These are phyloP conservation scores for Microctenopoma steveboyesi DNA, from an alignment of 2,797 vertebrate species.

Conservation along the genomic window DNA sequence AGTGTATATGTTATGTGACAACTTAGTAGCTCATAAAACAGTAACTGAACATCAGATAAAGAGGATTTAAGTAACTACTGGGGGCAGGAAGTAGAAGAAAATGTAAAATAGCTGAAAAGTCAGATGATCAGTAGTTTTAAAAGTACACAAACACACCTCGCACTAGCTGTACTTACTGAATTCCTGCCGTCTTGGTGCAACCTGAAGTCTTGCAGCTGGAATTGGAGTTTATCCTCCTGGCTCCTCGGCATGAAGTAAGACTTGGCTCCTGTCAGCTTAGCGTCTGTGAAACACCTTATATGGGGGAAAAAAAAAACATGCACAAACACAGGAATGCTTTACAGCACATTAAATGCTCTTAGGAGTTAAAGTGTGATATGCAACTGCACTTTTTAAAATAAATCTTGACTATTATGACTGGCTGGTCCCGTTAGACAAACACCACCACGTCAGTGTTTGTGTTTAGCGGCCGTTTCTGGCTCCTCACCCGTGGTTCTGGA, in stretches of 20 bases:
- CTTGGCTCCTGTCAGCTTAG: conserved; percentile 68
- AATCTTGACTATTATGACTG: conserved; percentile 19
- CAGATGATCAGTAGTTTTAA: conserved; percentile 3
- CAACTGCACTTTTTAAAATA: neutral
- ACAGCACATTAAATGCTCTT: neutral
- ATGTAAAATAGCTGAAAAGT: neutral
- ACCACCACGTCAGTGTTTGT: neutral
- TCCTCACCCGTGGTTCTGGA: conserved; percentile 73
- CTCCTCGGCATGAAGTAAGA: conserved; percentile 75
- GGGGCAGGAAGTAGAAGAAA: neutral
- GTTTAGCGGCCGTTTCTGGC: too few species aligned
- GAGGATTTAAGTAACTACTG: neutral
- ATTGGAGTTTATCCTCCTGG: conserved; percentile 71
- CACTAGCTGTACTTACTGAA: conserved; percentile 56
- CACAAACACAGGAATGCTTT: neutral
- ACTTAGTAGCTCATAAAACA: conserved; percentile 6
- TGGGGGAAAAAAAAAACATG: conserved; percentile 8
- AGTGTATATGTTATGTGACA: conserved; percentile 2
- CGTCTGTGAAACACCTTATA: conserved; percentile 76
- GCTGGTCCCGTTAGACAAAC: conserved; percentile 1
- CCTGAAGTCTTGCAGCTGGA: conserved; percentile 75
- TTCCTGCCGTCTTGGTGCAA: conserved; percentile 57
- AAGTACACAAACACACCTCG: neutral
- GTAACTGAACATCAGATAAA: neutral
- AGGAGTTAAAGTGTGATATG: neutral